Conservation (phyloP, 2,888 invertebrate genomes). For the Yponomeuta malinellus region DNA sequence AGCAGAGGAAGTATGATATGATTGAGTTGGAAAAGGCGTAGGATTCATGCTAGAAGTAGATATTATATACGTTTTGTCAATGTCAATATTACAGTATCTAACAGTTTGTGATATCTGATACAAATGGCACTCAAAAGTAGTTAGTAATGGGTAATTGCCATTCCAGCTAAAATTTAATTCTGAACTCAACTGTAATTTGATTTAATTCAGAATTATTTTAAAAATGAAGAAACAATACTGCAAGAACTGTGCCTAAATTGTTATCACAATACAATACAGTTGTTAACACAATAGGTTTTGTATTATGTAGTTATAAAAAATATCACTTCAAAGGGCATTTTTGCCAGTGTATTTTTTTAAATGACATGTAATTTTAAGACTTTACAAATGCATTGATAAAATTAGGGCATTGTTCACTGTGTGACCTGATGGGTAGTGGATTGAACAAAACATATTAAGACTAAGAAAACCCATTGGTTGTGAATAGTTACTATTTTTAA, state of each 20-base stretch:
- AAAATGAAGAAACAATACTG: too few species aligned
- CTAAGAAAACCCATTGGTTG: neutral
- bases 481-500: neutral
- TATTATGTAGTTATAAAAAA: neutral
- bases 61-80: neutral
- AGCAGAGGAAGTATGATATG: conserved; percentile 73
- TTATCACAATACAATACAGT: neutral
- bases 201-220: too few species aligned
- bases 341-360: neutral
- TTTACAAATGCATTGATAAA: neutral
- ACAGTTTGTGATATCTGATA: neutral
- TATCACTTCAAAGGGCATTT: neutral
- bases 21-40: conserved; percentile 64
- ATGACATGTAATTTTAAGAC: neutral
- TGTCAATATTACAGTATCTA: too few species aligned
- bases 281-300: neutral
- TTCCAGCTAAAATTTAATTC: too few species aligned
- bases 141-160: neutral
- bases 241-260: neutral
- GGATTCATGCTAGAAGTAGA: neutral
- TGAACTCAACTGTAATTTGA: too few species aligned
- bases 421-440: neutral
- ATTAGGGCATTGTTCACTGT: neutral
- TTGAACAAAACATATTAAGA: neutral
- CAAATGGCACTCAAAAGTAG: neutral